Conservation (phyloP, 2,113 vertebrate species). For the Sarotherodon lohbergeri region DNA sequence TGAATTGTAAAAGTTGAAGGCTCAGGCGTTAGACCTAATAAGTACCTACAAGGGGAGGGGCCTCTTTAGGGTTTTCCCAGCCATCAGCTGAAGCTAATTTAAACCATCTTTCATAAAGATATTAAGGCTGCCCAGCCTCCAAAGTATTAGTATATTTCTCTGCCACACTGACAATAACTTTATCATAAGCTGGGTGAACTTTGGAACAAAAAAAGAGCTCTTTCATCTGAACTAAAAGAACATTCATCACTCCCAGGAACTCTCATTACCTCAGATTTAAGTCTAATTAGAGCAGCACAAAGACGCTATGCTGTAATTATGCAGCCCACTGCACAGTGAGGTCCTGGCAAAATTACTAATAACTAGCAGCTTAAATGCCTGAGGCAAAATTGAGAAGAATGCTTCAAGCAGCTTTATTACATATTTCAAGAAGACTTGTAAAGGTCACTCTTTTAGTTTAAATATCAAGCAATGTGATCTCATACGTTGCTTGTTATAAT, state of each 20-base stretch:
- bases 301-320: constrained; percentile 29
- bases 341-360: constrained; percentile 29
- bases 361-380: constrained; percentile 17
- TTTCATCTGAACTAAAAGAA: constrained; percentile 28
- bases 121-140: not conserved
- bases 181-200: constrained; percentile 5
- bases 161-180: constrained; percentile 8
- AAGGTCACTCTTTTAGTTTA: not conserved
- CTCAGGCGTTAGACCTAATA: not conserved
- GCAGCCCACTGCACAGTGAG: not conserved
- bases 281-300: constrained; percentile 35
- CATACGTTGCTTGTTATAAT: not conserved
- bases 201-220: constrained; percentile 34
- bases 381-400: constrained; percentile 6
- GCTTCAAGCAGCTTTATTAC: constrained; percentile 4
- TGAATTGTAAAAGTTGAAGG: not conserved
- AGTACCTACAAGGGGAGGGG: not conserved
- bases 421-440: not conserved
- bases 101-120: not conserved
- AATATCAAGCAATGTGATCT: not conserved
- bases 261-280: constrained; percentile 50
- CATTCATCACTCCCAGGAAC: constrained; percentile 29
- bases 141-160: not conserved
- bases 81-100: not conserved
- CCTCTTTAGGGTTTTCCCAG: not conserved